Base-by-base conservation (phyloP, 2,888 invertebrate genomes). In the Sussaba pulchella region DNA sequence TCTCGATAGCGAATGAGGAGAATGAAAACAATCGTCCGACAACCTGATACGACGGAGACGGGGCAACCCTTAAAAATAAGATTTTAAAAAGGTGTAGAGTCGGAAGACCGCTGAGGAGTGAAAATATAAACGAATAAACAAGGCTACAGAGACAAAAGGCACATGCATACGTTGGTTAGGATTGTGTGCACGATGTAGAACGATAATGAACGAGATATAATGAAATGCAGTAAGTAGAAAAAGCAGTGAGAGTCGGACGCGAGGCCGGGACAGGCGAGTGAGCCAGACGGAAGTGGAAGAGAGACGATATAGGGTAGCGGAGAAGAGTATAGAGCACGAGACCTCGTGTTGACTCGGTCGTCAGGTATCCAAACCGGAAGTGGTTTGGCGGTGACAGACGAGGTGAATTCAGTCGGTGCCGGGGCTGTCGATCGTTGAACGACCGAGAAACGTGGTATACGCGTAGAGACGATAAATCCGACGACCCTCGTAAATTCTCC, bases 361-460 rank as follows among this genome's bases (percentile, higher is more conserved):
- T 72, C 72, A 59, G 72, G 66, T 52, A 52, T 19, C 73, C 74
- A 66, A 52, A 43, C 70, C 77, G 57, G 66, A 71, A 66, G 73
- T 74, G 59, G 72, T 54, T 81, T 61, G 81, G 61, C 66, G 74
- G 78, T 81, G 81, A 81, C 78, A 64, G 70, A 81, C 81, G 81
- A 81, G 70, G 70, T 71, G 78, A 66, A 31, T 74, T 54, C 52
- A 50, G 43, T 52, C 39, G 75, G 52, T 12, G 59, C 36, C 67
- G 70, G 31, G 31, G 70, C 61, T 61, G 57, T 45, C 66, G 77
- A 73, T 70, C 52, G 45, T 59, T 59, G 50, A 12, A 26, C 77
- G 19, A 63, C 50, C 12, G 74, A 19, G 43, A 21, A 57, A 24
- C 43, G 57, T 50, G 64, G 43, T 73, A 50, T 66, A 72, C 43